Conservation (phyloP, 2,113 vertebrate genomes). For the Ciconia boyciana region DNA sequence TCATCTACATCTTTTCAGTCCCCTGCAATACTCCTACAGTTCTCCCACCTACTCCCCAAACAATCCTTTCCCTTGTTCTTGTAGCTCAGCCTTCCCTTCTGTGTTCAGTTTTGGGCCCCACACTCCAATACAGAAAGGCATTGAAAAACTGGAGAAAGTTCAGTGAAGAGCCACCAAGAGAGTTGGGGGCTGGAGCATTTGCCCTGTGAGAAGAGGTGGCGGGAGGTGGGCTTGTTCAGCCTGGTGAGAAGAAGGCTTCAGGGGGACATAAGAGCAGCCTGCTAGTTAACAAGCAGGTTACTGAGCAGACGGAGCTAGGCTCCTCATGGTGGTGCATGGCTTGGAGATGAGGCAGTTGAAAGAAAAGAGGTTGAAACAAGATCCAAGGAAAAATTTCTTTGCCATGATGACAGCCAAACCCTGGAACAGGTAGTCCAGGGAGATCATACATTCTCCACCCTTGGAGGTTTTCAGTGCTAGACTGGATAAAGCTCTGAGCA, state of each 20-base stretch:
- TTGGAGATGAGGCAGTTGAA: background rate
- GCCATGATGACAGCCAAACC: background rate
- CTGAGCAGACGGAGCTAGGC: background rate
- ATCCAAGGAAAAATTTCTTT: background rate
- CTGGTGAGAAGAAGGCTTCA: background rate
- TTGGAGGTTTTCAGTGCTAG: background rate
- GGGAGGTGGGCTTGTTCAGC: background rate
- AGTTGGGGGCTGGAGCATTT: background rate
- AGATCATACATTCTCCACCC: background rate
- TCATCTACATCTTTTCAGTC: background rate
- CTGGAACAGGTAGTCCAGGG: background rate
- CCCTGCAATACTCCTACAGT: background rate
- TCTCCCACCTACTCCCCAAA: background rate
- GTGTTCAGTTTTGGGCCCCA: background rate
- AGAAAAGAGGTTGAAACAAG: background rate
- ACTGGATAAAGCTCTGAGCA: background rate
- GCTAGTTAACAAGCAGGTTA: background rate
- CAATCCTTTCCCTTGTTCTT: background rate
- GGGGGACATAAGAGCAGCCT: fast-evolving
- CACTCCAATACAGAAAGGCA: background rate
- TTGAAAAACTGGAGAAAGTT: background rate
- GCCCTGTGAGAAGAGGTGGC: background rate
- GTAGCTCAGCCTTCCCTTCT: background rate
- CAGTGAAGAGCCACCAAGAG: background rate
- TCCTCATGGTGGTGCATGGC: background rate